Evolutionary conservation across 2,888 invertebrate species (phyloP).

Genomic region (Tenodera sinensis): DNA sequence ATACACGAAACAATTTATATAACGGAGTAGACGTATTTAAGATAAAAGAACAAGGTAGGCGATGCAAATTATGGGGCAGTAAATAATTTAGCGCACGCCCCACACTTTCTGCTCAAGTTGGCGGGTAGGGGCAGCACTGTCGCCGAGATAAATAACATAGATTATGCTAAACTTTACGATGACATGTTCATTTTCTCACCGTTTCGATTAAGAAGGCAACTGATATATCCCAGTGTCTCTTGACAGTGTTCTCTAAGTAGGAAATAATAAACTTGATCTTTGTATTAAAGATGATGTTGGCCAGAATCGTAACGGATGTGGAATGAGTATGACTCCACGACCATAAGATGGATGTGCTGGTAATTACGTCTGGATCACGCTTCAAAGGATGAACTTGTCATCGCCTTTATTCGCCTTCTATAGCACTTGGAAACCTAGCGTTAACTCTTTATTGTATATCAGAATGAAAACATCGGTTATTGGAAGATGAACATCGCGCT

Average conservation of each 20-base stretch:
- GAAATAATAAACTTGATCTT: not conserved
- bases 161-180: slow-evolving; percentile 10
- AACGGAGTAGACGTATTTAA: not conserved
- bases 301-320: not conserved
- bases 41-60: not conserved
- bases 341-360: not conserved
- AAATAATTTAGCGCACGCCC: not conserved
- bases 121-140: not conserved
- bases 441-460: too few relatives aligned
- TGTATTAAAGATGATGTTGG: not conserved
- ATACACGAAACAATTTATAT: not conserved
- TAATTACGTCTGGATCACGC: not conserved
- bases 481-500: too few relatives aligned
- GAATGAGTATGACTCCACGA: not conserved
- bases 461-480: too few relatives aligned
- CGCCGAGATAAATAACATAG: slow-evolving; percentile 8
- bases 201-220: not conserved
- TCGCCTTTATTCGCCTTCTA: not conserved
- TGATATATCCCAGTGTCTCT: not conserved
- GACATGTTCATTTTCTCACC: not conserved
- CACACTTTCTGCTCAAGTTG: not conserved
- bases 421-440: not conserved
- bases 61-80: not conserved
- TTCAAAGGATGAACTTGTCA: not conserved
- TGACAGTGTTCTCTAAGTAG: too few relatives aligned